Percentiles rank a stretch among this genome's conserved stretches.
These are phyloP conservation scores for Egretta garzetta DNA, from an alignment of 2,113 vertebrate species.

Conservation along the genomic window DNA sequence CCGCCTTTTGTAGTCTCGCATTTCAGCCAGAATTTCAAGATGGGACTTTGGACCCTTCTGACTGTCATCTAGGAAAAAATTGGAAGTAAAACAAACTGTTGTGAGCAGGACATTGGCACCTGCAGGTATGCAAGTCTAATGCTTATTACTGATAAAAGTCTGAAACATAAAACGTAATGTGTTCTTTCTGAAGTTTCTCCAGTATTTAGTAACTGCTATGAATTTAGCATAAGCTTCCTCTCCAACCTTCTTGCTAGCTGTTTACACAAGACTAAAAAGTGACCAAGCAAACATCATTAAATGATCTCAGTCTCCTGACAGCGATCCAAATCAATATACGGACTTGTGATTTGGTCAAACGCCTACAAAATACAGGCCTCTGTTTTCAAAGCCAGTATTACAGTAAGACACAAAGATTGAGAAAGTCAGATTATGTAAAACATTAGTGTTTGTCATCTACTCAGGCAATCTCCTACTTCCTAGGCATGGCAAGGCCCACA, in stretches of 20 bases:
- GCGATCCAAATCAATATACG: accelerated
- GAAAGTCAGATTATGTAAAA: neutral
- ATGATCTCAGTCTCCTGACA: neutral
- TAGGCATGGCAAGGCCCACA: neutral
- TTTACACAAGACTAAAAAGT: neutral
- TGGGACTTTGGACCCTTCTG: slow-evolving; percentile 93
- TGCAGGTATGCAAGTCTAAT: neutral
- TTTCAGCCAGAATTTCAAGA: slow-evolving; percentile 96
- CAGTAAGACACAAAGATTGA: neutral
- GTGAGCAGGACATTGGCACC: neutral
- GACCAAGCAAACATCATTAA: neutral
- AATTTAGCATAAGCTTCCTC: neutral
- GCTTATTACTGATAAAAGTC: neutral
- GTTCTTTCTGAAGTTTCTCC: neutral
- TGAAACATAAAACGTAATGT: neutral
- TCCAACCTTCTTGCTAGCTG: neutral
- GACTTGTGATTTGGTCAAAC: neutral
- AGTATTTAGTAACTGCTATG: neutral
- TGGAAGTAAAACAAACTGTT: neutral
- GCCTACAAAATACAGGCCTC: accelerated
- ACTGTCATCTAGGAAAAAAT: slow-evolving; percentile 78
- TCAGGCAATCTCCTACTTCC: neutral
- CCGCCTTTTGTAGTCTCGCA: slow-evolving; percentile 96
- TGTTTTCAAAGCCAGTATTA: neutral
- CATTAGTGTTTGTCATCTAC: too few relatives aligned